Base-by-base conservation (phyloP, 1,140 invertebrate species). In the Chlorops oryzae region DNA sequence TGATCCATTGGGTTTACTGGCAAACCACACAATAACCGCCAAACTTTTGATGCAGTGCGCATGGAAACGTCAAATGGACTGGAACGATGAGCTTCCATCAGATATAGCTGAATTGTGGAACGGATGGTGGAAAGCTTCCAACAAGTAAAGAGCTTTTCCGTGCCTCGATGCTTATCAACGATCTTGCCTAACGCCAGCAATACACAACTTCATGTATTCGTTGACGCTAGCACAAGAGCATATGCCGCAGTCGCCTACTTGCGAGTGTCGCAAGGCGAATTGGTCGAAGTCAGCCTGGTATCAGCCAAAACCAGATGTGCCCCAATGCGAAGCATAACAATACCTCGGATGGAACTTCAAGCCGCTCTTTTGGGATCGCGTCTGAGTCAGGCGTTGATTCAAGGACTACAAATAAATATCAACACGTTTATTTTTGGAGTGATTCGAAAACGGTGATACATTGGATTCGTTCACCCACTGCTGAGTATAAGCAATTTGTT, bases 281-380 rank as follows among this genome's bases (percentile, higher is more conserved):
- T 24, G 15, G 21, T 43, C 15, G 20, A 2, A 15, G 41, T 43
- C 20, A 9, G 21, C 5, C 27, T 43, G 10, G 23, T 43, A 13
- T 6, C 21, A 12, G 52, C 54, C 10, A 73, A 72, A 47, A 47
- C 60, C 1, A 48, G 59, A 44, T 68, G 73, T 3, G 58, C 73
- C 0, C 71, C 70, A 10, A 5, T 68, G 7, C 65, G 66, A 41
- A 17, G 41, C 2, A 34, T 63, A 5, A 63, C 64, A 3, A 63
- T 74, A 15, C 73, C 73, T 0, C 48, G 67, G 17, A 45, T 75
- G 1, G 73, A 76, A 49, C 49, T 75, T 2, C 58, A 65, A 41
- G 73, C 65, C 3, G 72, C 72, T 1, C 32, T 72, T 1, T 40
- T 73, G n/a, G 66, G 60, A 5, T 51, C 51, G 2, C 54, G 65